Base-by-base conservation (phyloP, 2,113 vertebrate species). In the Empidonax alnorum region DNA sequence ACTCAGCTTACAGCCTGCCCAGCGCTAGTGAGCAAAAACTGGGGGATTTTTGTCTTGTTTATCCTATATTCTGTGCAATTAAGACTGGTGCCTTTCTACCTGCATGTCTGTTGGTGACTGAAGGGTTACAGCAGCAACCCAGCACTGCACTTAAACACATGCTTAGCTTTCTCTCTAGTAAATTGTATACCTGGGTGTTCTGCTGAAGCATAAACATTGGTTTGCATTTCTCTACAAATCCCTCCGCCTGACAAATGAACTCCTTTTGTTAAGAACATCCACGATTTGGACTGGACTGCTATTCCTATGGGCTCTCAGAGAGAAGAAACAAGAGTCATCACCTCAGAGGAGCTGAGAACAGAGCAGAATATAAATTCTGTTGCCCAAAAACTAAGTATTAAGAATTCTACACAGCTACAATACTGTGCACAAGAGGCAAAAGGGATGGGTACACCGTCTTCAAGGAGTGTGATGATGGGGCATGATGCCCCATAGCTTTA, bases 161-260 rank as follows among this genome's bases (percentile, higher is more conserved):
- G 7, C 28, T 49, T 50, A 59, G 18, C n/a, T 68, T 74, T 81
- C 18, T 66, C 52, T 76, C 63, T 16, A 65, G 44, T 22, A 73
- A 83, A 68, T 49, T 3, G 0, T 5, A 20, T 19, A 44, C 18
- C 25, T 1, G 2, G 44, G 33, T 1, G 10, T 22, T 33, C 50
- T 82, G 41, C 86, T 90, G 79, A 79, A 41, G 19, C 27, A 33
- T 35, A 46, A 9, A 4, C 3, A 5, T 31, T 19, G 6, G 33
- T 74, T 35, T 53, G n/a, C 14, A 28, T 55, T 90, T 74, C 39
- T 47, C 53, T 55, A 50, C 30, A 63, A 44, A 53, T 27, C 18
- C 10, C 47, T 84, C 56, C 82, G 52, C 47, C 59, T 76, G 14
- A 31, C 47, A 41, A 86, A 89, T 8, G 3, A 56, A 66, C 11